Evolutionary conservation across 2,888 invertebrate genomes (phyloP).

Genomic region (Notocelia uddmanniana): DNA sequence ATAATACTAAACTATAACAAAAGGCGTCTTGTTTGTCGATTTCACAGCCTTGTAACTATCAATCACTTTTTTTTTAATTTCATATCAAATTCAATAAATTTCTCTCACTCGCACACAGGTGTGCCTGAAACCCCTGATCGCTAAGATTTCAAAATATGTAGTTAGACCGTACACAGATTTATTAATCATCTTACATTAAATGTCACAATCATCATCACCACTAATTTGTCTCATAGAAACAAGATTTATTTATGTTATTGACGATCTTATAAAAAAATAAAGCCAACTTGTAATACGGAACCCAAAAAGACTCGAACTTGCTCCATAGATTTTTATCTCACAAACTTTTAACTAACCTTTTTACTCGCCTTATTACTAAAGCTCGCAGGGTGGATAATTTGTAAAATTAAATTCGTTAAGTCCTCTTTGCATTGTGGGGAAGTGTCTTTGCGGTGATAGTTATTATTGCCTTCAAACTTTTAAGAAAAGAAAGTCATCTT

Average conservation of each 20-base stretch:
- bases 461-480: too few species aligned
- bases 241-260: not conserved
- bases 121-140: not conserved
- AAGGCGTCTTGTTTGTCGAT: not conserved
- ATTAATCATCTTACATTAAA: not conserved
- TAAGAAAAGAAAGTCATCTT: too few species aligned
- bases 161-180: not conserved
- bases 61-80: not conserved
- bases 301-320: conserved; percentile 13
- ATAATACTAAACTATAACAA: not conserved
- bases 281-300: conserved; percentile 11
- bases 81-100: not conserved
- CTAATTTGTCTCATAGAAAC: not conserved
- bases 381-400: conserved; percentile 39
- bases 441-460: conserved; percentile 7
- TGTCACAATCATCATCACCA: not conserved
- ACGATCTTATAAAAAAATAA: conserved; percentile 3
- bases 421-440: conserved; percentile 34
- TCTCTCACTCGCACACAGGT: not conserved
- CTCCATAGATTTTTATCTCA: conserved; percentile 42
- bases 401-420: conserved; percentile 38
- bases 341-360: conserved; percentile 41
- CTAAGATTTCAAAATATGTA: not conserved
- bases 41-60: not conserved
- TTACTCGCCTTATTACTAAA: conserved; percentile 23